Base-by-base conservation (phyloP, 2,888 invertebrate genomes). In the Actias luna region DNA sequence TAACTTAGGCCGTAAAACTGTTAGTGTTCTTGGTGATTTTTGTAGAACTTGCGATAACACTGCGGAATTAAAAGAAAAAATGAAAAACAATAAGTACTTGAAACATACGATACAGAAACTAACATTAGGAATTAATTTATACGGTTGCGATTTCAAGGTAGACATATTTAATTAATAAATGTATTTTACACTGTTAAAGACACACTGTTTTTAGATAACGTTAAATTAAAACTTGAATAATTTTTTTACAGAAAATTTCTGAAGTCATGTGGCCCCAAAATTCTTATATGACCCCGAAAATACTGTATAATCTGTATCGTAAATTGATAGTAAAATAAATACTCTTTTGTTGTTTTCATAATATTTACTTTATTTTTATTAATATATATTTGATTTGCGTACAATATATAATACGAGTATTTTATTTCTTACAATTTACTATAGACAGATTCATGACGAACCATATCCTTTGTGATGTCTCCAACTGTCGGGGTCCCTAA, bases 381-480 rank as follows among this genome's bases (percentile, higher is more conserved):
- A 27, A 52, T 31, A 59, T 58, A 55, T 14, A 57, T 33, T 22
- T 14, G 14, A 31, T 36, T 42, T 14, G n/a, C n/a, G 39, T 5
- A n/a, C n/a, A n/a, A n/a, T 5, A n/a, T 18, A 18, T n/a, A 18
- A 31, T 35, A 31, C 18, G 22, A 55, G 18, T 3, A 39, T 52
- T 42, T 25, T 35, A 39, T 46, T 5, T 35, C 5, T 87, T 74
- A 93, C 63, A 94, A 78, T 76, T 89, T 93, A 72, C 91, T 82
- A 76, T 94, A 95, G 61, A 80, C 73, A 5, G 94, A 93, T 82
- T 96, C 94, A 77, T 96, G 96, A 0, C 94, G 94, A 10, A 97
- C 94, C 95, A 96, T 95, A 58, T 95, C 93, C 65, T 79, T 87
- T 10, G 93, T 93, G 27, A 97, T 94, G 68, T 96, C 94, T 4